Percentiles rank a stretch among this genome's conserved stretches.
phyloP scores from a whole-genome alignment of 2,797 vertebrate genomes.

The Hephaestus fuliginosus region DNA sequence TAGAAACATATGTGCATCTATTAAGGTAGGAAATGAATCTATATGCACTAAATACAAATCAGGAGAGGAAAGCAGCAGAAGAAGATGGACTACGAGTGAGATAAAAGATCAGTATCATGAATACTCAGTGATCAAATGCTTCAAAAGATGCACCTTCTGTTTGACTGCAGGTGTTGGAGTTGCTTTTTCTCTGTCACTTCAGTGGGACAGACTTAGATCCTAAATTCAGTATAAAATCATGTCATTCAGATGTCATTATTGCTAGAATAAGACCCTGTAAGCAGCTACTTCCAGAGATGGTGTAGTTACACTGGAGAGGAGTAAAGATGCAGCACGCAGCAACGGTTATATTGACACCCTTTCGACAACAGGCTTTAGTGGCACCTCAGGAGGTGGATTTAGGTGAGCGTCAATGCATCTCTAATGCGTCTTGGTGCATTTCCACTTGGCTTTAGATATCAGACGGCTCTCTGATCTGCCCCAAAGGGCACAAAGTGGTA shows the following conservation, averaged over 20 bases:
- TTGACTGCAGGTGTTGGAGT: neutral
- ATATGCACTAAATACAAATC: neutral
- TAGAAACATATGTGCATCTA: neutral
- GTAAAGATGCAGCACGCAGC: neutral
- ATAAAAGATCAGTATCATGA: neutral
- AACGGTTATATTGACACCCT: neutral
- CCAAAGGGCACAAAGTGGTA: neutral
- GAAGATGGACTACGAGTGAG: neutral
- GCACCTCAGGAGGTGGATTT: neutral
- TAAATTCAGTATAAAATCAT: neutral
- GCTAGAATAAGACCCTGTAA: neutral
- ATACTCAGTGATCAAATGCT: neutral
- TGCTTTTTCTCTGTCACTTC: neutral
- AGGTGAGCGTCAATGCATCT: neutral
- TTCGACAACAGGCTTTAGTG: neutral
- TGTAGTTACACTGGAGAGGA: neutral
- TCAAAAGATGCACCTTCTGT: neutral
- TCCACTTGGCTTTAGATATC: neutral
- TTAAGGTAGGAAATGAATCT: too few relatives aligned
- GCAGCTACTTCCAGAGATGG: neutral
- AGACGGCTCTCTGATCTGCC: neutral
- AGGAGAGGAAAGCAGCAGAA: too few relatives aligned
- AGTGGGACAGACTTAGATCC: neutral
- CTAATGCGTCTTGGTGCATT: neutral
- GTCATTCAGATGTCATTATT: neutral